Base-by-base conservation (phyloP, 2,888 invertebrate species). In the Callosobruchus maculatus region DNA sequence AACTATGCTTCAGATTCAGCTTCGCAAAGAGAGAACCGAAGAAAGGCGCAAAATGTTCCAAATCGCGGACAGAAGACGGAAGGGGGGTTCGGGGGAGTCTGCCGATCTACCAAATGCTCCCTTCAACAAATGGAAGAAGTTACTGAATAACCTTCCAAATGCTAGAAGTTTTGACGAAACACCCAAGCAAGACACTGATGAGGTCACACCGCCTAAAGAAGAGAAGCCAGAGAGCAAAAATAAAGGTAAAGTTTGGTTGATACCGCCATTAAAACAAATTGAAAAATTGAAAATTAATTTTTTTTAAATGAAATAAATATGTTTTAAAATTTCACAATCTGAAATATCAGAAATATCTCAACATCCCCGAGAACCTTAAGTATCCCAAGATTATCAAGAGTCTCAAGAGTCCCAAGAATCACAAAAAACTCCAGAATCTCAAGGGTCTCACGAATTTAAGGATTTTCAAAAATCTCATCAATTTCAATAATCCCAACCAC, bases 1-100 rank as follows among this genome's bases (percentile, higher is more conserved):
- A 2, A 21, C 68, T 68, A 7, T 5, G 7, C 68, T 86, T 86
- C 72, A 94, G 92, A 91, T 94, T 75, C 96, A 96, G 88, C 84
- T 96, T 74, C 91, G 94, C 22, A 91, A 96, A 82, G 98, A 98
- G 85, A 89, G 97, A 74, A 97, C 97, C 0, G 98, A 97, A 87
- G 97, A 97, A 84, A 90, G 97, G 74, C 90, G 95, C 79, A 97
- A 97, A 89, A 94, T 97, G 91, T 97, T 97, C 82, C 95, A 95
- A 87, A 89, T 97, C 81, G 97, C 94, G 0, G 97, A 94, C 80
- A 91, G 91, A 78, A 85, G 92, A 83, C 84, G 90, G 83, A 82
- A 90, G 74, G 88, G 87, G 82, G 87, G 89, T 77, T 88, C 91
- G 76, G 87, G 91, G 73, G 87, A 89, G 79, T 88, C 91, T 74